Base-by-base conservation (phyloP, 2,888 invertebrate genomes). In the Peribatodes rhomboidaria region DNA sequence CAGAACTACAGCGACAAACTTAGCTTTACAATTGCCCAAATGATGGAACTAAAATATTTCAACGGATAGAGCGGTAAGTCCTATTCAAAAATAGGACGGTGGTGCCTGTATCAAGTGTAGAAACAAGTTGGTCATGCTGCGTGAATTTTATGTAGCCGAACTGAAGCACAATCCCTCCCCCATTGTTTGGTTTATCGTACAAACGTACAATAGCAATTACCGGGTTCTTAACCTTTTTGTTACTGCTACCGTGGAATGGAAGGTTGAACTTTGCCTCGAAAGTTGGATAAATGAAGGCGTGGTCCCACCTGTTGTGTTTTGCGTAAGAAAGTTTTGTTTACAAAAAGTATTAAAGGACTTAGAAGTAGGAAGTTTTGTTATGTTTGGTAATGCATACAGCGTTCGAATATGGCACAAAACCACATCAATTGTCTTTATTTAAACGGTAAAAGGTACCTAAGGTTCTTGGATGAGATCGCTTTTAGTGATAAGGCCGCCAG, bases 181-280 rank as follows among this genome's bases (percentile, higher is more conserved):
- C 27, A 64, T 64, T 64, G 64, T 64, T 59, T 64, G 49, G 49
- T 35, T 55, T 54, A 49, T 42, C 54, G 64, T 54, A 64, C 62
- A 50, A 50, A 50, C 50, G 50, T 46, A 53, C 41, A 47, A 49
- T 49, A 13, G 63, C 58, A 58, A 58, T 64, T 54, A 59, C 35
- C n/a, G 55, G 59, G 64, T 59, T 55, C 49, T 59, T 64, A 20
- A 64, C 64, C 64, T 59, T 50, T 53, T 14, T 52, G 16, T 33
- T 18, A 14, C 37, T 44, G 42, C 42, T 18, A 42, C 42, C 42
- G 42, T 16, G 18, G 9, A 20, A n/a, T 37, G 9, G 53, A 1
- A 39, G 16, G 39, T 27, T 53, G 53, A 53, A 39, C 53, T 53
- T 10, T 37, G 27, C 22, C 22, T 39, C 20, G 13, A 50, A 18